Evolutionary conservation across 2,888 invertebrate species (phyloP).

Genomic region (Stenodera caucasica): DNA sequence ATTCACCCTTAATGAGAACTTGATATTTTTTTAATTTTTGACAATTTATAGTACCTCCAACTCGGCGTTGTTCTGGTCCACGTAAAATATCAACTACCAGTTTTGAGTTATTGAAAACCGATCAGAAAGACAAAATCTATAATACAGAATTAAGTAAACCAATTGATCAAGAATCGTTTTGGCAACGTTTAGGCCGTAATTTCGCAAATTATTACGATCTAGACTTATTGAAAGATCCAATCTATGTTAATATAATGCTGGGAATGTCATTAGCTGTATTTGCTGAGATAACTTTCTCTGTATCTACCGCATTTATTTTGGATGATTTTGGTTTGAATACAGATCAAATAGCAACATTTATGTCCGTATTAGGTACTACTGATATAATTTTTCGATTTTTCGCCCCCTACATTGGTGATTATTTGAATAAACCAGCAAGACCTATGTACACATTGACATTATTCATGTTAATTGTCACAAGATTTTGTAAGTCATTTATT

Average conservation of each 20-base stretch:
- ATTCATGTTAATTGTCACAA: slow-evolving; percentile 61
- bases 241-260: slow-evolving; percentile 68
- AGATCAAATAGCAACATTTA: slow-evolving; percentile 62
- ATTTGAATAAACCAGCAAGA: slow-evolving; percentile 63
- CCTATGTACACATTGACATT: slow-evolving; percentile 68
- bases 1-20: background rate
- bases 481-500: slow-evolving; percentile 64
- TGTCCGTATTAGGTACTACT: slow-evolving; percentile 62
- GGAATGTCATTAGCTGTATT: slow-evolving; percentile 70
- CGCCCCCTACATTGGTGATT: slow-evolving; percentile 69
- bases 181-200: slow-evolving; percentile 39
- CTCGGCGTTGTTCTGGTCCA: slow-evolving; percentile 29
- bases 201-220: slow-evolving; percentile 66
- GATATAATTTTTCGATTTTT: slow-evolving; percentile 65
- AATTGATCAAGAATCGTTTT: slow-evolving; percentile 17
- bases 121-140: slow-evolving; percentile 20
- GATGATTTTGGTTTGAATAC: slow-evolving; percentile 64
- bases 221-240: slow-evolving; percentile 66
- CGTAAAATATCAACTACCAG: slow-evolving; percentile 11
- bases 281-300: slow-evolving; percentile 70
- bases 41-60: background rate
- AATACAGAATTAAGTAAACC: slow-evolving; percentile 35
- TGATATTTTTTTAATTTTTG: background rate
- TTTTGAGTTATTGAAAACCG: background rate
- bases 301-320: slow-evolving; percentile 68